Percentiles rank a stretch among this genome's conserved stretches.
Conservation (phyloP, 2,797 vertebrate genomes). For the Spea hammondii region DNA sequence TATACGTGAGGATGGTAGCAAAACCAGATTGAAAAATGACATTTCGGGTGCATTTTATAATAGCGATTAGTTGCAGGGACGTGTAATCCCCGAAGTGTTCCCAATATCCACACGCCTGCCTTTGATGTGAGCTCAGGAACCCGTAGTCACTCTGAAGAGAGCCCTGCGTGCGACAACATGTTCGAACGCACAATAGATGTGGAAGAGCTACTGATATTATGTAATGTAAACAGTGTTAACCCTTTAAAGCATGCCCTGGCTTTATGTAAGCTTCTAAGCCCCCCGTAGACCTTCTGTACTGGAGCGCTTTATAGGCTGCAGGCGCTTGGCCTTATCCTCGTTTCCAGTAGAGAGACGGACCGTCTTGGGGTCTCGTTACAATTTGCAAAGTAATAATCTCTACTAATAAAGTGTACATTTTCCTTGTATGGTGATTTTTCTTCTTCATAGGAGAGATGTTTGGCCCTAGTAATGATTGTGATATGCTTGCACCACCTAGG, state of each 20-base stretch:
- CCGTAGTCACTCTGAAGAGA: not conserved
- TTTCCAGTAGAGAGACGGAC: too few relatives aligned
- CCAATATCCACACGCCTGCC: not conserved
- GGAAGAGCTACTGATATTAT: slow-evolving; percentile 8
- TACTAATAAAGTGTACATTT: too few relatives aligned
- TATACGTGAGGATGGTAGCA: not conserved
- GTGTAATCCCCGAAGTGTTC: not conserved
- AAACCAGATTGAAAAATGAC: not conserved
- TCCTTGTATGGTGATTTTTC: too few relatives aligned
- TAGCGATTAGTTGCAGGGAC: not conserved
- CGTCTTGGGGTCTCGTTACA: too few relatives aligned
- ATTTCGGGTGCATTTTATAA: not conserved
- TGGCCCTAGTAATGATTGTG: too few relatives aligned
- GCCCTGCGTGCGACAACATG: slow-evolving; percentile 23
- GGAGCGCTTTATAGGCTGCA: too few relatives aligned
- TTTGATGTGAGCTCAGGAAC: slow-evolving; percentile 29
- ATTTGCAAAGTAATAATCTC: too few relatives aligned
- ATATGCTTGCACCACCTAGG: too few relatives aligned
- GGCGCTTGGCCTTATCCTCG: too few relatives aligned
- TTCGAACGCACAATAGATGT: slow-evolving; percentile 48
- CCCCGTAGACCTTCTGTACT: too few relatives aligned
- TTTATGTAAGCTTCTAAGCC: not conserved
- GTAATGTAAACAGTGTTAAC: not conserved
- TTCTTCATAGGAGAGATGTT: too few relatives aligned
- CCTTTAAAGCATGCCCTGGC: not conserved